Evolutionary conservation across 2,888 invertebrate species (phyloP), one percentile per base, ranked within the genome.

Genomic region (Scaptomyza tumidula): DNA sequence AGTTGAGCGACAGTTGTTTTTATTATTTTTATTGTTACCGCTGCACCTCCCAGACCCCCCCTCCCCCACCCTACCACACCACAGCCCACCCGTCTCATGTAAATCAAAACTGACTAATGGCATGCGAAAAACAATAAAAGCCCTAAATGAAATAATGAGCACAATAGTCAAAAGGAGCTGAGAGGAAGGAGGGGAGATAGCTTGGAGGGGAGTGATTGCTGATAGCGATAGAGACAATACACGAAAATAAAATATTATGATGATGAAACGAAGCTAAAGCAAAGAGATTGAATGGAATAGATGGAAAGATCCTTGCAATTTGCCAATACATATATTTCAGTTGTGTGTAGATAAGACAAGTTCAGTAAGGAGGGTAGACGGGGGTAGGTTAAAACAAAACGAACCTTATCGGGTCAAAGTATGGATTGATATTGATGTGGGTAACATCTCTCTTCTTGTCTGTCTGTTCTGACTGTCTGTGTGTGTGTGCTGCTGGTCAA

Each of bases 41-140:
- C 31, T 50, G 43, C 62, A 54, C 52, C 11, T 43, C 16, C 54
- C 53, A 37, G 44, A 16, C 31, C 52, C 45, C 1, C 27, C 24
- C 24, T 27, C 52, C 45, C 1, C 27, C 24, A 9, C 55, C n/a
- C n/a, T n/a, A 45, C 37, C 46, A 79, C 56, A 45, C 35, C 44
- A 53, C 16, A 7, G 44, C 83, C 6, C 24, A 11, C 55, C 41
- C 45, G 56, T 19, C 10, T 50, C 83, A 79, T 89, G 70, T 78
- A 89, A 88, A 86, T 86, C 89, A 89, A 86, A 89, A 84, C 90
- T 84, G 87, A 75, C 88, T 89, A 84, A 89, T 85, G 88, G 89
- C 88, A 87, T 87, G 88, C 89, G 89, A 86, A 88, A 89, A 89
- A 89, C 86, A 89, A 89, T 84, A 84, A 89, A 84, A 84, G 88